A percentile compares a stretch with the other conserved stretches of the same genome.
phyloP scores from a whole-genome alignment of 2,888 invertebrate genomes.

The Mellilla xanthometata region DNA sequence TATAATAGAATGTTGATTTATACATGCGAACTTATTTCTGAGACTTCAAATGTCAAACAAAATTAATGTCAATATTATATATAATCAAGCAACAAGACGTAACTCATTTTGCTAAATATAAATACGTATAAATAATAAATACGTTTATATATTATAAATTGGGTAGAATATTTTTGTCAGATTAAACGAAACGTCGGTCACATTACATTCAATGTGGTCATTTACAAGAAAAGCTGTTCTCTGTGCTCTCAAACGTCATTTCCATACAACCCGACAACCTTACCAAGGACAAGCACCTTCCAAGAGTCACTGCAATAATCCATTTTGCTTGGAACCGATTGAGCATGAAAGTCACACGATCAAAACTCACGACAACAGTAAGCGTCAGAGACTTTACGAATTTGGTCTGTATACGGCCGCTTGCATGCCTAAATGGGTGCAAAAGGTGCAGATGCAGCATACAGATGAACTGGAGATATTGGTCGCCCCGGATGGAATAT shows the following conservation, averaged over 20 bases:
- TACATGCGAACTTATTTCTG: too few species aligned
- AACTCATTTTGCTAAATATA: too few species aligned
- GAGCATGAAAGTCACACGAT: slow-evolving; percentile 48
- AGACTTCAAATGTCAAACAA: too few species aligned
- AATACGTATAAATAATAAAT: too few species aligned
- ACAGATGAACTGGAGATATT: slow-evolving; percentile 65
- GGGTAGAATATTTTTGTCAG: too few species aligned
- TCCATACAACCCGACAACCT: slow-evolving; percentile 21
- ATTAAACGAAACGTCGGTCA: too few species aligned
- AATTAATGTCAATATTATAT: too few species aligned
- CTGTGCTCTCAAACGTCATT: slow-evolving; percentile 27
- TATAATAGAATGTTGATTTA: too few species aligned
- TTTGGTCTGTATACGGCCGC: slow-evolving; percentile 70
- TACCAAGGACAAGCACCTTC: slow-evolving; percentile 7
- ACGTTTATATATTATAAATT: too few species aligned
- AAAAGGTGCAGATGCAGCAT: slow-evolving; percentile 67
- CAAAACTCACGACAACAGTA: slow-evolving; percentile 55
- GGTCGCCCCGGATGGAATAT: slow-evolving; percentile 62
- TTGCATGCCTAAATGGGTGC: slow-evolving; percentile 70
- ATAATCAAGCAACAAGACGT: too few species aligned
- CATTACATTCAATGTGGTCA: slow-evolving; percentile 21
- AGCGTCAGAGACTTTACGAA: slow-evolving; percentile 61
- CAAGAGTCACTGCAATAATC: slow-evolving; percentile 27
- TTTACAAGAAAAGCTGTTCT: slow-evolving; percentile 27
- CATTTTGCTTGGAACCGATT: slow-evolving; percentile 53